phyloP scores from a whole-genome alignment of 1,140 invertebrate species.

The Portunus trituberculatus region DNA sequence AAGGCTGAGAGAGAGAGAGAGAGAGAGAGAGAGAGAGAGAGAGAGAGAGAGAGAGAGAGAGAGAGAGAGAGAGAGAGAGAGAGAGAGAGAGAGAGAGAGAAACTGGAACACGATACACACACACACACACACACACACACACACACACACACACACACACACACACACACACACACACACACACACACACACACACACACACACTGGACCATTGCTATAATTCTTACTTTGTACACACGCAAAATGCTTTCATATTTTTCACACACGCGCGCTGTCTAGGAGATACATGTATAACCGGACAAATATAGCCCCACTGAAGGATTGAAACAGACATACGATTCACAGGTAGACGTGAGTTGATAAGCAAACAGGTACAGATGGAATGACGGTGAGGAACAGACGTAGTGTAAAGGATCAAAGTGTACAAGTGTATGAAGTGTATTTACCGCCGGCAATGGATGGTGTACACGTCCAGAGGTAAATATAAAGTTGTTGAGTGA shows the following conservation, averaged over 20 bases:
- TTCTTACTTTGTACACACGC: too few relatives aligned
- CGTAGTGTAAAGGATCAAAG: neutral
- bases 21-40: neutral
- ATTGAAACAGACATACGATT: neutral
- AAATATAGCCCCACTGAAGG: neutral
- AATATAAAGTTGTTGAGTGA: too few relatives aligned
- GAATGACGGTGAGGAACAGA: neutral
- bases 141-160: neutral
- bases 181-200: conserved; percentile 8
- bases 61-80: conserved; percentile 28
- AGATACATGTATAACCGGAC: neutral
- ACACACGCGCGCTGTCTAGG: neutral
- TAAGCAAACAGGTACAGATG: neutral
- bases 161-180: too few relatives aligned
- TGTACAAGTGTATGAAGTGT: too few relatives aligned
- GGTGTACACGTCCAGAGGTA: too few relatives aligned
- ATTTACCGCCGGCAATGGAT: too few relatives aligned
- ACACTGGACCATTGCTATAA: neutral
- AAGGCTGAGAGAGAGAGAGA: neutral
- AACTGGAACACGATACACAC: neutral
- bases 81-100: conserved; percentile 25
- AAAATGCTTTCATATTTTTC: neutral
- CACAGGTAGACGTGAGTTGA: neutral
- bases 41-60: conserved; percentile 27
- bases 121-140: conserved; percentile 7